These are phyloP conservation scores for Baronia brevicornis DNA, from an alignment of 2,888 invertebrate genomes.

Conservation along the genomic window DNA sequence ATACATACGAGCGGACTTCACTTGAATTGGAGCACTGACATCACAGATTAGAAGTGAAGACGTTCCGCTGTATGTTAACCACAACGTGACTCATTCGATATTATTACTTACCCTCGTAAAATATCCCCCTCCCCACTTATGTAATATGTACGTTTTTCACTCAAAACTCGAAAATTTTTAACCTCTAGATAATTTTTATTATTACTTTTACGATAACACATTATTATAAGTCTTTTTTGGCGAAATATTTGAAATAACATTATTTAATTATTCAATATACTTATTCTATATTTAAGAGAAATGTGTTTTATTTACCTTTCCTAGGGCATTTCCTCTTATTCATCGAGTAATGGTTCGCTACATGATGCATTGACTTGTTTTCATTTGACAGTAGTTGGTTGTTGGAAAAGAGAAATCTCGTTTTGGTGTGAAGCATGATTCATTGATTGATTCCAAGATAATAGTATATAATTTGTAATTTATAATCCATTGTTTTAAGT, in stretches of 20 bases:
- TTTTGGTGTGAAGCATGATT: no score
- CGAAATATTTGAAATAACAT: constrained; percentile 73
- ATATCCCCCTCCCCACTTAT: constrained; percentile 42
- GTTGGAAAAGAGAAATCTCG: no score
- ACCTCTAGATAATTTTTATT: constrained; percentile 65
- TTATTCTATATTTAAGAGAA: constrained; percentile 70
- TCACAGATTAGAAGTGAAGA: background rate
- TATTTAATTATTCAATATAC: constrained; percentile 77
- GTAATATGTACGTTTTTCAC: constrained; percentile 49
- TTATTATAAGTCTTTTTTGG: constrained; percentile 68
- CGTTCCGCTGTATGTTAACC: constrained; percentile 16
- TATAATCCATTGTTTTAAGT: no score
- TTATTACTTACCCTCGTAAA: constrained; percentile 41
- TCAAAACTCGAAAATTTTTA: constrained; percentile 65
- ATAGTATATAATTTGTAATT: no score
- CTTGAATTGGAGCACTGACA: no score
- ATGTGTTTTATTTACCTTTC: constrained; percentile 60
- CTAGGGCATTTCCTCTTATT: no score
- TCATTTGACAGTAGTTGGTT: no score
- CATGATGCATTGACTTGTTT: no score
- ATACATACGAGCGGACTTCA: no score
- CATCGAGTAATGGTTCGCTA: no score
- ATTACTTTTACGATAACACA: constrained; percentile 71
- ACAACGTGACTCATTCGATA: constrained; percentile 37
- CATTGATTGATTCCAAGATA: no score